phyloP scores from a whole-genome alignment of 2,113 vertebrate genomes.

The Ifrita kowaldi region DNA sequence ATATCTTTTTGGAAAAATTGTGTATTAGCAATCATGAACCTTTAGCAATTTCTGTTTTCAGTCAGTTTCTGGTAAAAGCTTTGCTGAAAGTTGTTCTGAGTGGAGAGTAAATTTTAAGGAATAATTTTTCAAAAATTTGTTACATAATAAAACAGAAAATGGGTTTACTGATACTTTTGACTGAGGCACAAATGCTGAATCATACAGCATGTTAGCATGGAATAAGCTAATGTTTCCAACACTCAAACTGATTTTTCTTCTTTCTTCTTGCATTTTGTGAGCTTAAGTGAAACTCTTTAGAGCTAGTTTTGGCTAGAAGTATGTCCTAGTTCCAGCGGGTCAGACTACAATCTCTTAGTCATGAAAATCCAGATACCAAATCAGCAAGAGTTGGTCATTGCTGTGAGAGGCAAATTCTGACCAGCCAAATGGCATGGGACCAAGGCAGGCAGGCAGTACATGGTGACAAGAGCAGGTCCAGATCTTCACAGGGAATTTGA shows the following conservation, averaged over 20 bases:
- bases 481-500: neutral
- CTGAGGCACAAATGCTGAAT: neutral
- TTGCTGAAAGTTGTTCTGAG: neutral
- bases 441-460: neutral
- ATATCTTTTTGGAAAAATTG: neutral
- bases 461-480: neutral
- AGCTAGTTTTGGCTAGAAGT: neutral
- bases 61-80: neutral
- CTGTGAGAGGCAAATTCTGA: neutral
- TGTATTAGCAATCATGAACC: neutral
- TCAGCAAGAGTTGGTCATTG: neutral
- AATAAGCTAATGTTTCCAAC: neutral
- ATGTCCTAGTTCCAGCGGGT: neutral
- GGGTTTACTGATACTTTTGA: neutral
- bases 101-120: neutral
- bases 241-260: neutral
- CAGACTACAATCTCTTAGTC: neutral
- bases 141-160: neutral
- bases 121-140: neutral
- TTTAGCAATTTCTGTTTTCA: neutral
- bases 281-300: neutral
- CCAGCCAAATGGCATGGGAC: neutral
- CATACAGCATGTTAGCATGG: rapidly evolving
- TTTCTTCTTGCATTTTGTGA: neutral
- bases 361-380: neutral